Base-by-base conservation (phyloP, 2,797 vertebrate species). In the Phataginus tetradactyla region DNA sequence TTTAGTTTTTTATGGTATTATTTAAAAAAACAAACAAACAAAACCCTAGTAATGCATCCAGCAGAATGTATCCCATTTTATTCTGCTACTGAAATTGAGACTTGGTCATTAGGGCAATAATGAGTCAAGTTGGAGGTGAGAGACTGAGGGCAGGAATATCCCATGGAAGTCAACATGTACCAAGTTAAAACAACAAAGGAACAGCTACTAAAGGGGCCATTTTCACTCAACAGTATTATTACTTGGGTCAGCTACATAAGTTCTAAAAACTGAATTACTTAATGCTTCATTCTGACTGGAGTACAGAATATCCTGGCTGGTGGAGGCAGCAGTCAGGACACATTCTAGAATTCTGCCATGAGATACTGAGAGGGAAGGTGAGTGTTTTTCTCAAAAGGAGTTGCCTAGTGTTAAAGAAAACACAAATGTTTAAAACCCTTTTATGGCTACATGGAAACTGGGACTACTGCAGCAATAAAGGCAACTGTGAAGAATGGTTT, bases 181-280 rank as follows among this genome's bases (percentile, higher is more conserved):
- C n/a, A 59, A 69, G 12, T 37, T 45, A 51, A 78, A 86, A 94
- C 15, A 45, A 55, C 25, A 45, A 59, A 89, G 42, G 20, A 80
- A 32, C 9, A 83, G 20, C 83, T 63, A 59, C 21, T 14, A 23
- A 66, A 68, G 37, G 32, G 18, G 27, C 59, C 34, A 55, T 79
- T 79, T 93, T 92, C 53, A 90, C 17, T 83, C 9, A 45, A 29
- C 11, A 66, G 74, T 85, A 72, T 80, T 77, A 71, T 78, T 89
- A 39, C 84, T 92, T 75, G 37, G 29, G 66, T n/a, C 20, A 74
- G 55, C 14, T 53, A 66, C 10, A 17, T 39, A 57, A 57, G 85
- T 97, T 14, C 81, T 59, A 93, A 75, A 78, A 71, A 61, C 39
- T 59, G 34, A 83, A 72, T 89, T 63, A 66, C 71, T 71, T 66